Evolutionary conservation across 30 jellyfish, hydroid and myxozoan genomes (phyloP).

Genomic region (Aurelia aurita): DNA sequence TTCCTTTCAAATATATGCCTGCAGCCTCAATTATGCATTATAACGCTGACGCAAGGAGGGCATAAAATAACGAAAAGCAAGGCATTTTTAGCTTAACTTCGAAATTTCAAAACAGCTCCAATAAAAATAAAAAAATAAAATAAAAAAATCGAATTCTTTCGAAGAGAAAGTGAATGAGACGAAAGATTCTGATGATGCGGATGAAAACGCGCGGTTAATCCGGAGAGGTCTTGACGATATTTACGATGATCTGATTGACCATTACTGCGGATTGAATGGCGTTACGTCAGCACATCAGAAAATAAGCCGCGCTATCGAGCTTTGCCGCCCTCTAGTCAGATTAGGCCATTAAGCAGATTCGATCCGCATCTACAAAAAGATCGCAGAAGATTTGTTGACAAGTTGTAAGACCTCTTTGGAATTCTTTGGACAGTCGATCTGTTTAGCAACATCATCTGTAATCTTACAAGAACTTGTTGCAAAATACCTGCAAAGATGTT

Average conservation of each 20-base stretch:
- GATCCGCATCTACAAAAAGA: slow-evolving; percentile 34
- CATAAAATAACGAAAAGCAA: too few species aligned
- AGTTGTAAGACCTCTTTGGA: slow-evolving; percentile 6
- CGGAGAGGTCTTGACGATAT: slow-evolving; percentile 57
- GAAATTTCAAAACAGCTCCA: too few species aligned
- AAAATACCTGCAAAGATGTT: slow-evolving; percentile 78
- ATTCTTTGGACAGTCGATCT: too few species aligned
- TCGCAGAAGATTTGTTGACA: slow-evolving; percentile 32
- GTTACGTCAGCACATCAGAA: slow-evolving; percentile 46
- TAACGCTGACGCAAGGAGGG: too few species aligned
- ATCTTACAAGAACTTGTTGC: too few species aligned
- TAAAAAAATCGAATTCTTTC: background rate
- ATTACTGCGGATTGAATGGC: slow-evolving; percentile 54
- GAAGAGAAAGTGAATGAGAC: slow-evolving; percentile 56
- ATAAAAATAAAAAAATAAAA: too few species aligned
- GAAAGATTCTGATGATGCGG: slow-evolving; percentile 23
- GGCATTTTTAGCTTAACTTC: too few species aligned
- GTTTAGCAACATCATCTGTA: too few species aligned
- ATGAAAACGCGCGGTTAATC: slow-evolving; percentile 53
- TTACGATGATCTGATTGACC: slow-evolving; percentile 59
- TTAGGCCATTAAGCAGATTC: slow-evolving; percentile 42
- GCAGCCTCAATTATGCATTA: too few species aligned
- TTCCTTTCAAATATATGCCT: too few species aligned
- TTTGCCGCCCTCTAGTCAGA: slow-evolving; percentile 37
- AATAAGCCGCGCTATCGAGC: slow-evolving; percentile 55